phyloP scores from a whole-genome alignment of 1,140 invertebrate genomes.

The Halictus rubicundus region DNA sequence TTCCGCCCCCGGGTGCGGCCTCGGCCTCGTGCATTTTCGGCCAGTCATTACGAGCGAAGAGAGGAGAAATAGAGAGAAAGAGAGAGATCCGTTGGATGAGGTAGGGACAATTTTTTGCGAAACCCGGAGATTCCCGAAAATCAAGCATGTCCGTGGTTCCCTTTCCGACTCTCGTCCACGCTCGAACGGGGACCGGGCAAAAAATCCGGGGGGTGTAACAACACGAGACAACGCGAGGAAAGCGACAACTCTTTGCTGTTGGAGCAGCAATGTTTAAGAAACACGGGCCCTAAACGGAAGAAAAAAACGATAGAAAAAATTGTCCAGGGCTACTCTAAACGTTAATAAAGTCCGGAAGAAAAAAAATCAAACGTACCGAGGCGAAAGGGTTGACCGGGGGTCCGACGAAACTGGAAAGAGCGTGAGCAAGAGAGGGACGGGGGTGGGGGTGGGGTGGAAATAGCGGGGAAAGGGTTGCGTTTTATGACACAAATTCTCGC shows the following conservation, averaged over 20 bases:
- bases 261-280: neutral
- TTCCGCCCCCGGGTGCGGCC: conserved; percentile 20
- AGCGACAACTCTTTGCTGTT: neutral
- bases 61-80: too few relatives aligned
- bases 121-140: conserved; percentile 34
- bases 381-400: conserved; percentile 37
- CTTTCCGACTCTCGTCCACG: conserved; percentile 19
- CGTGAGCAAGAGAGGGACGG: too few relatives aligned
- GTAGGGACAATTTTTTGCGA: conserved; percentile 16
- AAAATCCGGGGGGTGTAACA: too few relatives aligned
- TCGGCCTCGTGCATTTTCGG: conserved; percentile 3
- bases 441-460: too few relatives aligned
- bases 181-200: neutral
- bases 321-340: neutral
- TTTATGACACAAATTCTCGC: conserved; percentile 37
- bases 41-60: conserved; percentile 31
- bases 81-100: neutral
- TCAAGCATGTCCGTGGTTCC: conserved; percentile 41
- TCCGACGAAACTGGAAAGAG: neutral
- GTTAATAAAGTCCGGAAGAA: conserved; percentile 11
- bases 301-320: neutral
- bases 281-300: neutral
- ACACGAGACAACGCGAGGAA: neutral
- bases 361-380: neutral
- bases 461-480: conserved; percentile 28